Evolutionary conservation across 2,888 invertebrate genomes (phyloP), one percentile per base, ranked within the genome.

Genomic region (Stenurella melanura): DNA sequence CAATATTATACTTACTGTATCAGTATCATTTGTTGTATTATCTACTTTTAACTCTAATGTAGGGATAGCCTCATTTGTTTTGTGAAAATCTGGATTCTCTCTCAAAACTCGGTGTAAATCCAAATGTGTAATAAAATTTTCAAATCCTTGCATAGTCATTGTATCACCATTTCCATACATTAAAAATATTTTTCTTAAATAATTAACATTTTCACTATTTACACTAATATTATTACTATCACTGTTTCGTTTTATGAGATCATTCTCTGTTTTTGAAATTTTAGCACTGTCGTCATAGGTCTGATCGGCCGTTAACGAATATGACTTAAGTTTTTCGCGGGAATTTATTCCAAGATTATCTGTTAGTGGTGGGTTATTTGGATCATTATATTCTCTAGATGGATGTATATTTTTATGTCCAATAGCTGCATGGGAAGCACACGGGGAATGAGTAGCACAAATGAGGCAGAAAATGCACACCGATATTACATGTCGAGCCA

Each of bases 381-480:
- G 81, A 79, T 83, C 82, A 50, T 80, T 80, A 77, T 82, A 83
- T 64, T 81, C 79, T 72, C 83, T 82, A 73, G 79, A 80, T n/a
- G 79, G 81, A 74, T 81, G 79, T 21, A 82, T 78, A 66, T 84
- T 82, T 38, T 81, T 80, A 71, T 84, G 83, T 50, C 83, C 84
- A 9, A 86, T 83, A 56, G 84, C 85, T 18, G 93, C 90, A 85
- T 96, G 95, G 1, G 95, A 94, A 64, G 93, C 93, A 86, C 96
- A 96, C 0, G 94, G 94, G 54, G 92, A 90, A 85, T 95, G 95
- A 12, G 95, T 93, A 1, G 95, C 95, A 86, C 95, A 96, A 0
- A 96, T 90, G 66, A 96, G 91, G 86, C 96, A 96, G 84, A 96
- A 94, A 89, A 96, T 94, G 87, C 96, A 95, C n/a, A 95, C 95